phyloP scores from a whole-genome alignment of 2,888 invertebrate genomes.

The Leptarthrus brevirostris region DNA sequence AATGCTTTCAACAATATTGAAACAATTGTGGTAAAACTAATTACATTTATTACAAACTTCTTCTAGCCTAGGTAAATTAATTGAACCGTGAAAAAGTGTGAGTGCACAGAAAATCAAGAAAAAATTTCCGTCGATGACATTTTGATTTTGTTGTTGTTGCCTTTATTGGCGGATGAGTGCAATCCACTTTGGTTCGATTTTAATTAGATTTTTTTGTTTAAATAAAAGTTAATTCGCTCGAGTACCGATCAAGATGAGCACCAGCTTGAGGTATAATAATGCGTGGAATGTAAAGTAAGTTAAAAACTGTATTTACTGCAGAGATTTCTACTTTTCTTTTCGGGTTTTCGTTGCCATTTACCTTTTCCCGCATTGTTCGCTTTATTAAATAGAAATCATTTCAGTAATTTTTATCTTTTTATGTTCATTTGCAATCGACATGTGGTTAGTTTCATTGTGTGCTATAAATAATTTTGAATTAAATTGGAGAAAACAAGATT shows the following conservation, averaged over 20 bases:
- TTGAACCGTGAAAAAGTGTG: neutral
- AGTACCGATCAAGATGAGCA: constrained; percentile 27
- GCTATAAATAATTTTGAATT: too few relatives aligned
- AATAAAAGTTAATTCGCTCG: neutral
- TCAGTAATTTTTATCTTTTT: too few relatives aligned
- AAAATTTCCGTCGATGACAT: neutral
- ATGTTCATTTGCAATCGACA: too few relatives aligned
- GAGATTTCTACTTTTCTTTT: too few relatives aligned
- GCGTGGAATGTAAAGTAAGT: constrained; percentile 46
- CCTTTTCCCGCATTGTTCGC: too few relatives aligned
- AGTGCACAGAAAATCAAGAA: neutral
- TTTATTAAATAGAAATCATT: too few relatives aligned
- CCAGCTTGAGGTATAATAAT: constrained; percentile 28
- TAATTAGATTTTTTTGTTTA: neutral
- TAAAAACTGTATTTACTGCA: neutral
- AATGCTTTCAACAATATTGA: constrained; percentile 28
- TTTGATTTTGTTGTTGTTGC: neutral
- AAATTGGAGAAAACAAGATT: too few relatives aligned
- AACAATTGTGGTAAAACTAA: constrained; percentile 38
- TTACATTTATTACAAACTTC: too few relatives aligned
- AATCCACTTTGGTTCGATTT: constrained; percentile 6
- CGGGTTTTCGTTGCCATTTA: too few relatives aligned
- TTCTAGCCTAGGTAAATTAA: neutral
- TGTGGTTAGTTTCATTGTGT: too few relatives aligned
- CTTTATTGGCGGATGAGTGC: neutral